Conservation (phyloP, 2,113 vertebrate species). For the Sinosuthora webbiana region DNA sequence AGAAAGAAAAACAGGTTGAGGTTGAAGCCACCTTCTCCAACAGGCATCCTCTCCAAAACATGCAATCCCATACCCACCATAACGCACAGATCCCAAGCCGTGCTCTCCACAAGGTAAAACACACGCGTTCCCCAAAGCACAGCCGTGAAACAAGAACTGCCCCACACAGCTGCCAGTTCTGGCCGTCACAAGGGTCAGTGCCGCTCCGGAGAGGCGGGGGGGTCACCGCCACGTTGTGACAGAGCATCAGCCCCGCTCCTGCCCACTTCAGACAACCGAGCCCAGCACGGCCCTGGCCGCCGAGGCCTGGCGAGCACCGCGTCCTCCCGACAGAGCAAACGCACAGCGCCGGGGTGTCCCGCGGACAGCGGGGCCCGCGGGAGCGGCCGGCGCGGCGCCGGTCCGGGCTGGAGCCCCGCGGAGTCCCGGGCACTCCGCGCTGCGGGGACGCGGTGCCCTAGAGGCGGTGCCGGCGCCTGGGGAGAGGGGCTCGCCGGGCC, state of each 20-base stretch:
- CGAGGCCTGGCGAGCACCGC: not conserved
- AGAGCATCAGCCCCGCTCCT: not conserved
- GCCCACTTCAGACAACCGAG: rapidly evolving
- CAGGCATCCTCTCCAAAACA: not conserved
- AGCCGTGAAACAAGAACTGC: not conserved
- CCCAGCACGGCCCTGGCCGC: not conserved
- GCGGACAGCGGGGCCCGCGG: not conserved
- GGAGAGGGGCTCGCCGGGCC: not conserved
- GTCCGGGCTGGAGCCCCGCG: not conserved
- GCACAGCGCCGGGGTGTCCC: not conserved
- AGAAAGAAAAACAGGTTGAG: not conserved
- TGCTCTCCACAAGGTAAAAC: not conserved
- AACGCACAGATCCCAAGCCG: rapidly evolving
- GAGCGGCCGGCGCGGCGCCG: not conserved
- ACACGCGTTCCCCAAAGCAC: not conserved
- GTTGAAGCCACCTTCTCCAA: not conserved
- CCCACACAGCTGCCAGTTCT: not conserved
- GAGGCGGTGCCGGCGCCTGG: not conserved
- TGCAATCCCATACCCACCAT: rapidly evolving
- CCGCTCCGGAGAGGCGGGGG: not conserved
- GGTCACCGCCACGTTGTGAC: not conserved
- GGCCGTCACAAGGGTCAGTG: not conserved
- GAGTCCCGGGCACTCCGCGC: not conserved
- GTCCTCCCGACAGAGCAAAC: not conserved
- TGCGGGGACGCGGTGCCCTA: not conserved